Evolutionary conservation across 2,797 vertebrate genomes (phyloP).

Genomic region (Morus bassanus): DNA sequence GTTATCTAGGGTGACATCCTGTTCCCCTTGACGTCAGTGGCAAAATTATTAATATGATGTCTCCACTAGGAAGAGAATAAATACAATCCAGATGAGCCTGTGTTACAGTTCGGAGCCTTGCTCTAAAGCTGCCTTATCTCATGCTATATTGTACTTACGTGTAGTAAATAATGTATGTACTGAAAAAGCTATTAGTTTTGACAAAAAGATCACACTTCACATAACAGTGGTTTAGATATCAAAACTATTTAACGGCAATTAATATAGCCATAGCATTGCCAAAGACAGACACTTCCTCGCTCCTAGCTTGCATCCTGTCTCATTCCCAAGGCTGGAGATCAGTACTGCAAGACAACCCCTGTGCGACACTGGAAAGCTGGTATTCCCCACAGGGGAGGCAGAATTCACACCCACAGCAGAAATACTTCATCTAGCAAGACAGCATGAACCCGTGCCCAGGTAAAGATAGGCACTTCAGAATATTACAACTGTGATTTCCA

Average conservation of each 20-base stretch:
- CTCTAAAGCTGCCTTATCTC: not conserved
- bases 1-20: constrained; percentile 47
- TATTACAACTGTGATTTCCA: not conserved
- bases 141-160: not conserved
- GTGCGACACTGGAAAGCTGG: not conserved
- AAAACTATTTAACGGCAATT: not conserved
- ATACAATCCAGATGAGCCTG: not conserved
- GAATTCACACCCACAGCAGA: not conserved
- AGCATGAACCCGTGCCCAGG: rapidly evolving
- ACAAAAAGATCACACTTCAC: not conserved
- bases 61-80: not conserved
- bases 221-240: not conserved
- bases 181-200: not conserved
- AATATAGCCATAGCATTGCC: not conserved
- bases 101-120: not conserved
- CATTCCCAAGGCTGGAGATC: not conserved
- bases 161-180: not conserved
- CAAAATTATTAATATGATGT: not conserved
- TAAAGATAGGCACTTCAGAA: not conserved
- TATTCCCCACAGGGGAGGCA: not conserved
- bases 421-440: not conserved
- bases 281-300: not conserved
- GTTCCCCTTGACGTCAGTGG: constrained; percentile 3
- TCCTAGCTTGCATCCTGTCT: not conserved
- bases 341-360: not conserved